Evolutionary conservation across 1,140 invertebrate genomes (phyloP).

Genomic region (Drosophila persimilis): DNA sequence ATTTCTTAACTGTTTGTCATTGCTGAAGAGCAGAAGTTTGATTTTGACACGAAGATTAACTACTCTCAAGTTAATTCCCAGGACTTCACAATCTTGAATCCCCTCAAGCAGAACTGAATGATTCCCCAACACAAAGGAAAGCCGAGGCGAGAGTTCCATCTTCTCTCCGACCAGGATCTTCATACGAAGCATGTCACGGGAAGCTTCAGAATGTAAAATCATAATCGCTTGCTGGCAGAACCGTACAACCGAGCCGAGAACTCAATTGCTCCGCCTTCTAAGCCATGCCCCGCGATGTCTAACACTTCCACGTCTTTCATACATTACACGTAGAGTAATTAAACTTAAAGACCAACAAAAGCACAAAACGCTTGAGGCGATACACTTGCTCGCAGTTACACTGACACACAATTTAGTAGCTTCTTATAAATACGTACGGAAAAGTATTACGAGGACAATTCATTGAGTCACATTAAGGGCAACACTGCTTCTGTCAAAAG

Average conservation of each 20-base stretch:
- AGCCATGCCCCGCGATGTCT: slow-evolving; percentile 22
- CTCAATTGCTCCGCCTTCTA: slow-evolving; percentile 47
- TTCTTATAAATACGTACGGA: too few relatives aligned
- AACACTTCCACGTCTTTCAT: slow-evolving; percentile 2
- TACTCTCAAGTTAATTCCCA: too few relatives aligned
- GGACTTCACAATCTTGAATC: not conserved
- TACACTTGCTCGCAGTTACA: slow-evolving; percentile 15
- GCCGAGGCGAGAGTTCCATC: not conserved
- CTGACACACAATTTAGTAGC: not conserved
- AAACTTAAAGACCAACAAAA: slow-evolving; percentile 63
- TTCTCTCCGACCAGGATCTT: not conserved
- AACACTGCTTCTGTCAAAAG: too few relatives aligned
- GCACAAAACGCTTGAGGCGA: slow-evolving; percentile 37
- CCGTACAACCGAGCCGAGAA: slow-evolving; percentile 60
- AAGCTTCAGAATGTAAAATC: slow-evolving; percentile 1
- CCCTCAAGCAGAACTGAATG: not conserved
- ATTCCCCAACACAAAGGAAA: not conserved
- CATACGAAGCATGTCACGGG: not conserved
- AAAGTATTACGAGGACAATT: too few relatives aligned
- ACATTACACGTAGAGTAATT: slow-evolving; percentile 52
- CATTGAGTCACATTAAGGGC: too few relatives aligned
- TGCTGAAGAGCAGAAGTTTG: too few relatives aligned
- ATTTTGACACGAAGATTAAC: too few relatives aligned
- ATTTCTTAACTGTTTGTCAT: too few relatives aligned
- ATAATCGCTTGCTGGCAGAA: slow-evolving; percentile 23